A percentile compares a stretch with the other conserved stretches of the same genome.
phyloP scores from a whole-genome alignment of 2,888 invertebrate species.

The Tipula confusa region DNA sequence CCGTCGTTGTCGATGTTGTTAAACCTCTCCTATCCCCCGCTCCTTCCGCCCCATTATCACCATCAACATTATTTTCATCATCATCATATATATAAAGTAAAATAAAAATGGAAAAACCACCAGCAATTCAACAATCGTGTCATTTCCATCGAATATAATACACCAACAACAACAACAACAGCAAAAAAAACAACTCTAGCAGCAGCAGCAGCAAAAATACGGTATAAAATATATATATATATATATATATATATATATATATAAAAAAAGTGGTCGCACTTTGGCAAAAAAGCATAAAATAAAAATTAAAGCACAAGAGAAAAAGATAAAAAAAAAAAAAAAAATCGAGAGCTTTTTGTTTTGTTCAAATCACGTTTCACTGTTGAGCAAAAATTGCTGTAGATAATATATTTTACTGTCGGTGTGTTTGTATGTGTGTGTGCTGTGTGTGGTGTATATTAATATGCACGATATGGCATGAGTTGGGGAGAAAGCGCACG shows the following conservation, averaged over 20 bases:
- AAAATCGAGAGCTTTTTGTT: background rate
- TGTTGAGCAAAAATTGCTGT: conserved; percentile 12
- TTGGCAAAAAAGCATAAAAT: background rate
- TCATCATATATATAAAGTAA: conserved; percentile 25
- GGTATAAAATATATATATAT: background rate
- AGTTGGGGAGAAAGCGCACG: background rate
- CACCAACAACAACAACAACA: background rate
- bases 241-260: too few relatives aligned
- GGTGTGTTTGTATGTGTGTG: background rate
- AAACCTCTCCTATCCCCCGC: too few relatives aligned
- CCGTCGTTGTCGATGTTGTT: too few relatives aligned
- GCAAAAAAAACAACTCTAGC: background rate
- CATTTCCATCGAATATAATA: conserved; percentile 15
- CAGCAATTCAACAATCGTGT: conserved; percentile 20
- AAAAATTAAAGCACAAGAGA: conserved; percentile 25
- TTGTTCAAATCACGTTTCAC: conserved; percentile 25
- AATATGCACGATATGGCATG: background rate
- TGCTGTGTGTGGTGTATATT: background rate
- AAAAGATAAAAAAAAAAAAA: background rate
- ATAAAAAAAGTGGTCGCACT: background rate
- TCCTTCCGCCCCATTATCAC: background rate
- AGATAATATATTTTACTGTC: background rate
- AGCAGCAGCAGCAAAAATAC: background rate
- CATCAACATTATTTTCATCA: conserved; percentile 20
- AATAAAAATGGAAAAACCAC: conserved; percentile 12